Conservation (phyloP, 2,888 invertebrate genomes). For the Nezara viridula region DNA sequence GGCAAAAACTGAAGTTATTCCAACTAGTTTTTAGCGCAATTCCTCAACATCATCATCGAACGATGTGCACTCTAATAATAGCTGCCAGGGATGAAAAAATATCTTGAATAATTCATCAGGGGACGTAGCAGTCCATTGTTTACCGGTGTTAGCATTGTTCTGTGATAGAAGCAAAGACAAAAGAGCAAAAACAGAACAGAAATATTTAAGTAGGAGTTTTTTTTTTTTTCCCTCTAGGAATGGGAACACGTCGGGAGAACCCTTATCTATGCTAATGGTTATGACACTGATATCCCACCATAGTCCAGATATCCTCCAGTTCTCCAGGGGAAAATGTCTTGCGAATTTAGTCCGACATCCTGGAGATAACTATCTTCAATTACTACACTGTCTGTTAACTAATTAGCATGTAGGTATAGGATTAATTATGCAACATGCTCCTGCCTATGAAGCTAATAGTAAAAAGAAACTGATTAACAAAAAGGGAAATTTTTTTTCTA, state of each 20-base stretch:
- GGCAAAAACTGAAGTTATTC: background rate
- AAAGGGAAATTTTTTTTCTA: no score
- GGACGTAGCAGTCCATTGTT: slow-evolving; percentile 30
- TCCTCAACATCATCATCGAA: background rate
- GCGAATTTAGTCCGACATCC: background rate
- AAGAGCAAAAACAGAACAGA: slow-evolving; percentile 34
- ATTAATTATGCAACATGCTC: background rate
- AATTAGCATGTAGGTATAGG: background rate
- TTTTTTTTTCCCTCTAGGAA: background rate
- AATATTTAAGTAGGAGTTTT: slow-evolving; percentile 10
- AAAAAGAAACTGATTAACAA: no score
- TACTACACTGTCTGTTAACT: background rate
- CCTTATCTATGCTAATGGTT: slow-evolving; percentile 15
- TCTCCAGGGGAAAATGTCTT: background rate
- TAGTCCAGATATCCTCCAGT: background rate
- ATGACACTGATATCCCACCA: background rate
- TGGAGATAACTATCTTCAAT: background rate
- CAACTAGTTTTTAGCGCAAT: slow-evolving; percentile 13
- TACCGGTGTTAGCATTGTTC: slow-evolving; percentile 33
- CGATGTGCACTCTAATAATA: slow-evolving; percentile 36
- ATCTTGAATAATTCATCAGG: slow-evolving; percentile 44
- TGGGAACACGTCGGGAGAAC: background rate
- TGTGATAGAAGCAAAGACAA: background rate
- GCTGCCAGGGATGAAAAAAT: slow-evolving; percentile 21
- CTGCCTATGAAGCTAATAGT: no score